Percentiles rank a stretch among this genome's conserved stretches.
phyloP scores from a whole-genome alignment of 2,888 invertebrate species.

The Tipula lateralis region DNA sequence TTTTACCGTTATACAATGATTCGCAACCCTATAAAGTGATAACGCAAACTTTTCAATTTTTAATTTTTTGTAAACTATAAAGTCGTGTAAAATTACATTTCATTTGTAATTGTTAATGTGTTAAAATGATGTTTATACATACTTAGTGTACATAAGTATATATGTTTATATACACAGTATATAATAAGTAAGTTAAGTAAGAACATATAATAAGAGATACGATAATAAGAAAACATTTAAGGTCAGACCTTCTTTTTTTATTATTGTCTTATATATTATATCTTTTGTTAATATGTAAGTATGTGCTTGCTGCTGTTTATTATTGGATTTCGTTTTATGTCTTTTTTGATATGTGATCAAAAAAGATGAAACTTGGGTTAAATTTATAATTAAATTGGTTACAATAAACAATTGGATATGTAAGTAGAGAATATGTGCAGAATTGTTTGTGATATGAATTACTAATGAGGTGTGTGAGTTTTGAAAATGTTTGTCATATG shows the following conservation, averaged over 20 bases:
- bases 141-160: neutral
- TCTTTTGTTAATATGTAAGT: neutral
- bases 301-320: neutral
- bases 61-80: neutral
- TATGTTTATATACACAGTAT: neutral
- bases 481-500: neutral
- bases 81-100: neutral
- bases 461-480: neutral
- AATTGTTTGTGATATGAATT: neutral
- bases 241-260: slow-evolving; percentile 3
- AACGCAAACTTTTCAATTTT: neutral
- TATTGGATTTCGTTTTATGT: neutral
- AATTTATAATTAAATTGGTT: slow-evolving; percentile 11
- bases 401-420: neutral
- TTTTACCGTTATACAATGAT: neutral
- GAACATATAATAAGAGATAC: neutral
- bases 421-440: neutral
- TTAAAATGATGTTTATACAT: neutral
- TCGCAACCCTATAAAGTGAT: neutral
- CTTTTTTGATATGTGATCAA: neutral
- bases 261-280: neutral
- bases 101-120: neutral
- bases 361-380: neutral
- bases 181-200: slow-evolving; percentile 11
- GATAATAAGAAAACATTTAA: neutral